Percentiles rank a stretch among this genome's conserved stretches.
Evolutionary conservation across 2,888 invertebrate species (phyloP).

Genomic region (Vannuccia rotundouncinata): DNA sequence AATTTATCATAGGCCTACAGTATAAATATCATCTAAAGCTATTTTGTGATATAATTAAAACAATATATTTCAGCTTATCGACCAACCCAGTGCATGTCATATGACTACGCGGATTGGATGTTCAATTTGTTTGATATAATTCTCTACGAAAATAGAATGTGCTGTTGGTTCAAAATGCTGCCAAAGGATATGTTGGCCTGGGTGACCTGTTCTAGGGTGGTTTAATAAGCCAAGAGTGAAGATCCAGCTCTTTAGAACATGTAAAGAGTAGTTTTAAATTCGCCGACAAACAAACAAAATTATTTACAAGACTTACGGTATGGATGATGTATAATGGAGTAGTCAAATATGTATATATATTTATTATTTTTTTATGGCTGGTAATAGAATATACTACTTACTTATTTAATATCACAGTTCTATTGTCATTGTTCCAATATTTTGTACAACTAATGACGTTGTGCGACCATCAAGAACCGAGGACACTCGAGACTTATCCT

Average conservation of each 20-base stretch:
- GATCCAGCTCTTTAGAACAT: not conserved
- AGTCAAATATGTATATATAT: not conserved
- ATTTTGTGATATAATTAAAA: too few species aligned
- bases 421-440: not conserved
- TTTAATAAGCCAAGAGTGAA: not conserved
- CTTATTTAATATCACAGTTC: not conserved
- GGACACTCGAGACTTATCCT: too few species aligned
- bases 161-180: not conserved
- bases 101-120: not conserved
- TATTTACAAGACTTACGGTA: too few species aligned
- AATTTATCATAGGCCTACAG: too few species aligned
- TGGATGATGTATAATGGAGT: too few species aligned
- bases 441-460: too few species aligned
- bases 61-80: not conserved
- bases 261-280: too few species aligned
- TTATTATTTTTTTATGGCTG: not conserved
- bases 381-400: not conserved
- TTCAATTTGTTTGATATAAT: not conserved
- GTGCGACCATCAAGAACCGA: too few species aligned
- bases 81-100: not conserved
- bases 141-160: not conserved
- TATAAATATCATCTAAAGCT: too few species aligned
- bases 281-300: not conserved
- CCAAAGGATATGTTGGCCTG: not conserved
- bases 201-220: not conserved